Evolutionary conservation across 2,797 vertebrate species (phyloP).

Genomic region (Cirrhinus molitorella): DNA sequence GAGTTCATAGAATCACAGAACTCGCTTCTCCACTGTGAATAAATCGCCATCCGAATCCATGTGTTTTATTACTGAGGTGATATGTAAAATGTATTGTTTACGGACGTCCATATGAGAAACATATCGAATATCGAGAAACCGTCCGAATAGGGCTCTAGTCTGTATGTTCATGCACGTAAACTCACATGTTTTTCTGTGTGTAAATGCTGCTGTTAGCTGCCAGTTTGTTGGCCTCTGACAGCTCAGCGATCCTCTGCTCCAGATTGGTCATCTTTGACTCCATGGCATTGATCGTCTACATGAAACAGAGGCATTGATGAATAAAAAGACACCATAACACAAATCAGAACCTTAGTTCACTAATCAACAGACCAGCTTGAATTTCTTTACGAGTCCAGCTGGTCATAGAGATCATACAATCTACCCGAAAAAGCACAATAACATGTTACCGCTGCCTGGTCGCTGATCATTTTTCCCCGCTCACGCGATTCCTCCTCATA

Average conservation of each 20-base stretch:
- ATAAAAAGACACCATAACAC: neutral
- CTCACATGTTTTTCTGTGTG: conserved; percentile 99
- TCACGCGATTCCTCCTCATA: conserved; percentile 94
- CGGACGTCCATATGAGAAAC: too few species aligned
- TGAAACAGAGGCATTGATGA: neutral
- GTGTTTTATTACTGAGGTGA: too few species aligned
- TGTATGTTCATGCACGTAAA: conserved; percentile 39
- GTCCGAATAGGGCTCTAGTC: too few species aligned
- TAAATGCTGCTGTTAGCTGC: conserved; percentile 99
- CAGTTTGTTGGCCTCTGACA: conserved; percentile 97
- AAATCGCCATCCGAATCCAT: too few species aligned
- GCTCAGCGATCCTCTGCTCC: conserved; percentile 96
- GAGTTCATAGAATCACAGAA: too few species aligned
- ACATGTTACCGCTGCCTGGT: conserved; percentile 91
- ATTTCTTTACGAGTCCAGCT: neutral
- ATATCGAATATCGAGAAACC: too few species aligned
- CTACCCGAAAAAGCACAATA: neutral
- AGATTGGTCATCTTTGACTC: conserved; percentile 97
- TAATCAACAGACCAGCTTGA: neutral
- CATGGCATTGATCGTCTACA: conserved; percentile 97
- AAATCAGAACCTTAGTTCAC: neutral
- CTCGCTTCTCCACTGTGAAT: too few species aligned
- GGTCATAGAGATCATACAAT: neutral
- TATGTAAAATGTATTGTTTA: too few species aligned
- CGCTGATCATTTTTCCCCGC: conserved; percentile 93